These are phyloP conservation scores for Tachyglossus aculeatus DNA, from an alignment of 2,797 vertebrate species.

Conservation along the genomic window DNA sequence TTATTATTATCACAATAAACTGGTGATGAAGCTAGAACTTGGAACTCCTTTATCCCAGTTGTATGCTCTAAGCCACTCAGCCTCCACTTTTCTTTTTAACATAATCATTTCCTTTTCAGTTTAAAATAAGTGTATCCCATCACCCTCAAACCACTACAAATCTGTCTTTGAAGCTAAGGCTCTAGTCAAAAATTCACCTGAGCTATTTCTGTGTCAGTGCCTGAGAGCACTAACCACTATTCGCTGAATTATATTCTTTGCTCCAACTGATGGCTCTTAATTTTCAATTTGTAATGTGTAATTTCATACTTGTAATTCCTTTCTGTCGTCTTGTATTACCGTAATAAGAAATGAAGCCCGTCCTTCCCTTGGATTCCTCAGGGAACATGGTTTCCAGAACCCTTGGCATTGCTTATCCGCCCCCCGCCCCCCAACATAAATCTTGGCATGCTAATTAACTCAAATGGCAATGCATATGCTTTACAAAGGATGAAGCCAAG, in stretches of 20 bases:
- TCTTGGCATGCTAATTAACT: not conserved
- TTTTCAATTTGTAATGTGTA: not conserved
- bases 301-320: not conserved
- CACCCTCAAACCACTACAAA: not conserved
- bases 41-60: no score
- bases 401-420: not conserved
- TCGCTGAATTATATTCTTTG: no score
- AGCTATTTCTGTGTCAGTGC: not conserved
- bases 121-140: not conserved
- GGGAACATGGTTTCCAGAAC: slow-evolving; percentile 8
- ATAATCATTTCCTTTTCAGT: not conserved
- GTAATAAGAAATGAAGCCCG: slow-evolving; percentile 7
- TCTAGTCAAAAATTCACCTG: not conserved
- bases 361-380: not conserved
- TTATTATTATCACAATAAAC: no score
- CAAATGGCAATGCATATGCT: not conserved
- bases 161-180: not conserved
- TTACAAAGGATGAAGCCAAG: not conserved
- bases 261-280: not conserved
- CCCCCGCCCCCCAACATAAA: not conserved
- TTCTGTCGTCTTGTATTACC: not conserved
- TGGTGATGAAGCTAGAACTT: no score
- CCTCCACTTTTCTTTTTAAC: not conserved
- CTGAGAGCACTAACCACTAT: not conserved
- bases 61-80: no score